Conservation (phyloP, 1,140 invertebrate species). For the Coptotermes formosanus region DNA sequence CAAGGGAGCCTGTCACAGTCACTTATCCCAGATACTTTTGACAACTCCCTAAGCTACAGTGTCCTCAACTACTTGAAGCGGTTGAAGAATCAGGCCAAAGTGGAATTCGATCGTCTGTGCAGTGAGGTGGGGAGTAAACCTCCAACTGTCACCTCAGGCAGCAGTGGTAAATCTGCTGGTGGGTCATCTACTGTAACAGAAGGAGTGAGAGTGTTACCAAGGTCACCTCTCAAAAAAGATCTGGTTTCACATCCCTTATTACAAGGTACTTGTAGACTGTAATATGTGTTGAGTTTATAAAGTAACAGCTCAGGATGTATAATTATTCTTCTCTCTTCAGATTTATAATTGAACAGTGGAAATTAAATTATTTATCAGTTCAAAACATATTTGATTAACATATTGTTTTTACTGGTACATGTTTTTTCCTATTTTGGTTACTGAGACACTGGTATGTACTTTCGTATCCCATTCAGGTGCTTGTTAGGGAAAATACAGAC, state of each 20-base stretch:
- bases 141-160: slow-evolving; percentile 34
- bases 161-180: slow-evolving; percentile 8
- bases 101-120: slow-evolving; percentile 91
- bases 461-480: no score
- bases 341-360: no score
- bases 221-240: slow-evolving; percentile 70
- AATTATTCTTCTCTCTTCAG: no score
- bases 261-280: slow-evolving; percentile 62
- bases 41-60: slow-evolving; percentile 89
- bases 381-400: no score
- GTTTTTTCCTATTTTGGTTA: no score
- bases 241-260: slow-evolving; percentile 74
- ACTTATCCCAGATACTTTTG: slow-evolving; percentile 87
- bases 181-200: slow-evolving; percentile 51
- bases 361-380: no score
- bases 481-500: no score
- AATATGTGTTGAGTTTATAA: background rate
- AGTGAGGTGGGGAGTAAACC: slow-evolving; percentile 58
- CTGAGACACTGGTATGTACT: no score
- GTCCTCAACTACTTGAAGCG: slow-evolving; percentile 94
- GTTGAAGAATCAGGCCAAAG: slow-evolving; percentile 93
- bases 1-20: slow-evolving; percentile 75
- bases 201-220: slow-evolving; percentile 69
- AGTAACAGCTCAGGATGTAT: no score
- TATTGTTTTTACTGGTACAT: no score